A percentile compares a stretch with the other conserved stretches of the same genome.
phyloP scores from a whole-genome alignment of 2,113 vertebrate species.

The Camelus dromedarius region DNA sequence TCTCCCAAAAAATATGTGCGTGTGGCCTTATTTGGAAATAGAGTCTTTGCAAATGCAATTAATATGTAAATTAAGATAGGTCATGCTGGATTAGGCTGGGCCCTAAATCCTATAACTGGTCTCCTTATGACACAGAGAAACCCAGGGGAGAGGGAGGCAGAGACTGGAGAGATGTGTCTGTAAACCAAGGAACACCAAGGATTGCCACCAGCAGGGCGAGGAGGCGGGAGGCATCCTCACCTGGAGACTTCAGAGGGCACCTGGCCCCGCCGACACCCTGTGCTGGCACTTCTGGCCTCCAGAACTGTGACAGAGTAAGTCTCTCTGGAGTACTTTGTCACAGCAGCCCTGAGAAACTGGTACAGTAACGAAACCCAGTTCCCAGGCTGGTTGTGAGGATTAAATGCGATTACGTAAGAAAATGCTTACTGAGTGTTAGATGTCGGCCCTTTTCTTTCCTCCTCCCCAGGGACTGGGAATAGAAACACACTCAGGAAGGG shows the following conservation, averaged over 20 bases:
- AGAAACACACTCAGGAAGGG: neutral
- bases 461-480: neutral
- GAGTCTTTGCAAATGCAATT: neutral
- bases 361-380: neutral
- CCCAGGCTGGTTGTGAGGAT: neutral
- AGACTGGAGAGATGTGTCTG: neutral
- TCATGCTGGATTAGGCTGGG: neutral
- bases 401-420: accelerated
- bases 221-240: no score
- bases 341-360: neutral
- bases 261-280: accelerated
- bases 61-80: neutral
- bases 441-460: neutral
- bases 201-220: neutral
- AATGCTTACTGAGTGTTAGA: neutral
- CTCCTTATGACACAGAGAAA: neutral
- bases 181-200: neutral
- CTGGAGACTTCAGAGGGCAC: neutral
- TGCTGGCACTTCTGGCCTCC: neutral
- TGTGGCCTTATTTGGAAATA: neutral
- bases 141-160: neutral
- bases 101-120: accelerated
- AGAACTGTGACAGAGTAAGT: neutral
- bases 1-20: neutral
- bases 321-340: neutral